Conservation (phyloP, 1,140 invertebrate genomes). For the Heliconius hewitsoni region DNA sequence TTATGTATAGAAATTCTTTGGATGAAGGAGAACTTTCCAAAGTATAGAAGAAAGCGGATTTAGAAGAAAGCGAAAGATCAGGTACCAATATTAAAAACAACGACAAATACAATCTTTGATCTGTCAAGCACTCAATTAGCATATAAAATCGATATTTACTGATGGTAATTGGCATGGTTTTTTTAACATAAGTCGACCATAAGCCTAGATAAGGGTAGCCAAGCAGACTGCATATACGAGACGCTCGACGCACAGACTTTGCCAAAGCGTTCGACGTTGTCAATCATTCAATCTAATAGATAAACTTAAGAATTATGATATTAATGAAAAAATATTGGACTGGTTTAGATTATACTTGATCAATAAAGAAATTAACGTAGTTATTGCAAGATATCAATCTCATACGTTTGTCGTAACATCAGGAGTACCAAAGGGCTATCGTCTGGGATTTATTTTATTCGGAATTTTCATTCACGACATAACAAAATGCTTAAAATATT, state of each 20-base stretch:
- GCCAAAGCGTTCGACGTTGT: slow-evolving; percentile 41
- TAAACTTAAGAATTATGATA: slow-evolving; percentile 29
- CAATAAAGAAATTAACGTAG: slow-evolving; percentile 19
- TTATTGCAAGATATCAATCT: slow-evolving; percentile 19
- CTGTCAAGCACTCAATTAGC: slow-evolving; percentile 8
- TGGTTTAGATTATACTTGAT: slow-evolving; percentile 24
- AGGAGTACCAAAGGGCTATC: slow-evolving; percentile 20
- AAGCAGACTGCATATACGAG: slow-evolving; percentile 32
- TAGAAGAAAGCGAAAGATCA: no score
- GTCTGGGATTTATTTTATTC: not conserved
- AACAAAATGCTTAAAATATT: not conserved
- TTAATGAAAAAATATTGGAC: slow-evolving; percentile 12
- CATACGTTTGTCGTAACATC: slow-evolving; percentile 9
- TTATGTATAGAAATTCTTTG: slow-evolving; percentile 33
- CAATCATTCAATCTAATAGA: not conserved
- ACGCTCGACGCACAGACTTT: not conserved
- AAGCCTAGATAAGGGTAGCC: not conserved
- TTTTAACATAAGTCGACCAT: no score
- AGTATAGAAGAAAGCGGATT: slow-evolving; percentile 27
- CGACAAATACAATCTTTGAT: slow-evolving; percentile 24
- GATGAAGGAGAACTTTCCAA: slow-evolving; percentile 18
- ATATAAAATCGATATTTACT: slow-evolving; percentile 18
- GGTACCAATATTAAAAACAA: slow-evolving; percentile 39
- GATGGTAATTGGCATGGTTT: no score
- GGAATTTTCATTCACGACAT: not conserved